Conservation (phyloP, 2,113 vertebrate species). For the Ceyx melanurus region DNA sequence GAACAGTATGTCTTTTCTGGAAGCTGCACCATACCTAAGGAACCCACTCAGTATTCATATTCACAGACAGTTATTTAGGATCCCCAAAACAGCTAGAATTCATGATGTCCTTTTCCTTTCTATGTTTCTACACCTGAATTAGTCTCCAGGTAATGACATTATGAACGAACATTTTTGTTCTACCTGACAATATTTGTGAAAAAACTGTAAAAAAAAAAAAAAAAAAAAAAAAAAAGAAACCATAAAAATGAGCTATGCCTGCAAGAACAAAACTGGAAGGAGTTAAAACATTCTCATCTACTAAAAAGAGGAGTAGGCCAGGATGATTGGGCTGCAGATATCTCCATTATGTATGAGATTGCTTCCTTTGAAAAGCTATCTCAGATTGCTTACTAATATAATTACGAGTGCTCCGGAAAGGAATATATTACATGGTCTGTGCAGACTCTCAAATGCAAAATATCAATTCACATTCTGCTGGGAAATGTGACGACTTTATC, state of each 20-base stretch:
- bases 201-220: background rate
- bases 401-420: background rate
- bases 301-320: background rate
- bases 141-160: background rate
- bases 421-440: background rate
- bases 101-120: background rate
- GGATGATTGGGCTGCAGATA: background rate
- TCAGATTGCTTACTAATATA: background rate
- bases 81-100: background rate
- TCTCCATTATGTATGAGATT: background rate
- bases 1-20: background rate
- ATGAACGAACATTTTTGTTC: background rate
- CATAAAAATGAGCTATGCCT: background rate
- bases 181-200: background rate
- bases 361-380: background rate
- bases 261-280: background rate
- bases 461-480: background rate
- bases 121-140: background rate
- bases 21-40: background rate
- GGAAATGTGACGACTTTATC: background rate
- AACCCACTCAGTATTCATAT: background rate
- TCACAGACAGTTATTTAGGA: background rate
- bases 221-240: rapidly evolving
- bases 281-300: background rate
- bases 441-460: background rate